Percentiles rank a stretch among this genome's conserved stretches.
Evolutionary conservation across 2,888 invertebrate species (phyloP).

Genomic region (Deroplatys truncata): DNA sequence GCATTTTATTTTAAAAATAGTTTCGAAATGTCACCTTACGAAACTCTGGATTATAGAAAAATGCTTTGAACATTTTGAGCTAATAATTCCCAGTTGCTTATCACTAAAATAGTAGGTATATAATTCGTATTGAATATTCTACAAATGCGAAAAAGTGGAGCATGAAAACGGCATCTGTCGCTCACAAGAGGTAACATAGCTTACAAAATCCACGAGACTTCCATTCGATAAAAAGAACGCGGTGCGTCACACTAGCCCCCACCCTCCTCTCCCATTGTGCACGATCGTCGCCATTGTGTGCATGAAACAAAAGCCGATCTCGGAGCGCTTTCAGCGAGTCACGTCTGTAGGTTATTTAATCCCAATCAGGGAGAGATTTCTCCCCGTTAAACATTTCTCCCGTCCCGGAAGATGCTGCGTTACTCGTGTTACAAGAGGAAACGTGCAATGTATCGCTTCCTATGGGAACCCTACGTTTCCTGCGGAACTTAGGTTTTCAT

Average conservation of each 20-base stretch:
- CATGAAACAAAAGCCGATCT: conserved; percentile 17
- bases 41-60: too few relatives aligned
- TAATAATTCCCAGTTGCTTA: too few relatives aligned
- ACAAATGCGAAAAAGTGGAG: too few relatives aligned
- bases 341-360: conserved; percentile 32
- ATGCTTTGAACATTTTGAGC: too few relatives aligned
- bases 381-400: conserved; percentile 12
- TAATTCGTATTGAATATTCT: too few relatives aligned
- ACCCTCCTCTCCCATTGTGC: not conserved
- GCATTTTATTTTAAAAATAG: too few relatives aligned
- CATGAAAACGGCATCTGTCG: not conserved
- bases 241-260: not conserved
- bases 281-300: conserved; percentile 9
- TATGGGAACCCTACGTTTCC: not conserved
- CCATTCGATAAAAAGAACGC: not conserved
- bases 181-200: not conserved
- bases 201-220: not conserved
- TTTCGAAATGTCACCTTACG: too few relatives aligned
- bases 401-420: conserved; percentile 5
- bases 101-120: too few relatives aligned
- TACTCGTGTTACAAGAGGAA: conserved; percentile 10
- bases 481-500: not conserved
- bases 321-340: conserved; percentile 30
- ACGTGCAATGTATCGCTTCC: not conserved
- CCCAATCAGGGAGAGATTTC: conserved; percentile 28